Percentiles rank a stretch among this genome's conserved stretches.
Conservation (phyloP, 2,113 vertebrate genomes). For the Syngnathus scovelli region DNA sequence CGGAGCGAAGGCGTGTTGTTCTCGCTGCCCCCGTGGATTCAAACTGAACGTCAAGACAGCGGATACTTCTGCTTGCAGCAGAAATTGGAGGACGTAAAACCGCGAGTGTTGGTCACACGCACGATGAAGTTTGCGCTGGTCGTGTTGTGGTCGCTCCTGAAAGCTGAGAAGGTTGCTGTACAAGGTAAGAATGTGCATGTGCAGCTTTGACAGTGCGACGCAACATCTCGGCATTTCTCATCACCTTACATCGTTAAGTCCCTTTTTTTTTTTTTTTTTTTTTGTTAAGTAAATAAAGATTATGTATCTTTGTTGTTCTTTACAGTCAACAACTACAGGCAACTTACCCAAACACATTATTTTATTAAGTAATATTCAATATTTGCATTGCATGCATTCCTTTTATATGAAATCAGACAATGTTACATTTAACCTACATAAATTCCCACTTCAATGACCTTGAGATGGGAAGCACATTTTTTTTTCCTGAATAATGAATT, state of each 20-base stretch:
- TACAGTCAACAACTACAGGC: too few relatives aligned
- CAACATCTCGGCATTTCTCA: background rate
- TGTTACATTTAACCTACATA: background rate
- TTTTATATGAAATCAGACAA: background rate
- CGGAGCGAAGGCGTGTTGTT: background rate
- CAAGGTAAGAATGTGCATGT: constrained; percentile 57
- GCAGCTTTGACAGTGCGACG: background rate
- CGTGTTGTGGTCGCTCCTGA: constrained; percentile 49
- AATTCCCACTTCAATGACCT: background rate
- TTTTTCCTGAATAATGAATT: background rate
- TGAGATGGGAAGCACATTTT: background rate
- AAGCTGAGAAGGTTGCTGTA: constrained; percentile 33
- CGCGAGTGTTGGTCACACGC: constrained; percentile 1
- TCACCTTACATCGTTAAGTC: background rate
- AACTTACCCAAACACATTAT: too few relatives aligned
- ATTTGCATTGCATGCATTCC: background rate
- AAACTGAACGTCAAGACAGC: background rate
- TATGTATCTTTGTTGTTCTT: too few relatives aligned
- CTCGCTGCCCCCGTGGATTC: background rate
- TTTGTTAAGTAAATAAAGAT: background rate
- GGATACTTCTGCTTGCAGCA: background rate
- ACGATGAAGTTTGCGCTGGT: constrained; percentile 63
- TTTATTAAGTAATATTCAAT: background rate
- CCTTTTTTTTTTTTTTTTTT: background rate
- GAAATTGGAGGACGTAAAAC: background rate